Conservation (phyloP, 2,113 vertebrate genomes). For the Edolisoma coerulescens region DNA sequence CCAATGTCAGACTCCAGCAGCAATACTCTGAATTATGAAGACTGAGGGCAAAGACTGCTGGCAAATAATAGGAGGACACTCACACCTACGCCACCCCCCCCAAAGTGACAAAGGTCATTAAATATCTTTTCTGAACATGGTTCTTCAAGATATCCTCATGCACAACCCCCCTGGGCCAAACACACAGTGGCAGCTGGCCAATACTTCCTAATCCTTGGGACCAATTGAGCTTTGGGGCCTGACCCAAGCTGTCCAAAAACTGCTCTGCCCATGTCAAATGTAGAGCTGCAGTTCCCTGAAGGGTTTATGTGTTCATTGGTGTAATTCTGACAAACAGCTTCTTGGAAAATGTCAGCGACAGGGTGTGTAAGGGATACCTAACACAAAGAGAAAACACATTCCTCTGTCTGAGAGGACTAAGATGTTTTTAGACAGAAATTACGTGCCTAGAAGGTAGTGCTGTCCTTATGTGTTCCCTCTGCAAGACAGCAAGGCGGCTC, state of each 20-base stretch:
- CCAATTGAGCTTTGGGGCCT: not conserved
- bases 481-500: not conserved
- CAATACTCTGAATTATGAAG: not conserved
- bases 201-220: not conserved
- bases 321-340: not conserved
- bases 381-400: not conserved
- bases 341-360: not conserved
- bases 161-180: not conserved
- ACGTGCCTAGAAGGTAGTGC: not conserved
- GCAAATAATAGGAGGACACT: not conserved
- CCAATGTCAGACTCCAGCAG: not conserved
- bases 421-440: not conserved
- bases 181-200: not conserved
- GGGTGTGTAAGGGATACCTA: not conserved
- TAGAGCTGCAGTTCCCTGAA: not conserved
- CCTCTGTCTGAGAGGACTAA: not conserved
- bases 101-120: not conserved
- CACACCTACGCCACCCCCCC: rapidly evolving
- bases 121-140: not conserved
- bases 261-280: not conserved
- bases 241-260: not conserved
- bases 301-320: not conserved
- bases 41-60: not conserved
- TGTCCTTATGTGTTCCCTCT: not conserved
- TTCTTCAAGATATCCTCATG: not conserved